A percentile compares a stretch with the other conserved stretches of the same genome.
These are phyloP conservation scores for Pipistrellus nathusii DNA, from an alignment of 2,797 vertebrate genomes.

Conservation along the genomic window DNA sequence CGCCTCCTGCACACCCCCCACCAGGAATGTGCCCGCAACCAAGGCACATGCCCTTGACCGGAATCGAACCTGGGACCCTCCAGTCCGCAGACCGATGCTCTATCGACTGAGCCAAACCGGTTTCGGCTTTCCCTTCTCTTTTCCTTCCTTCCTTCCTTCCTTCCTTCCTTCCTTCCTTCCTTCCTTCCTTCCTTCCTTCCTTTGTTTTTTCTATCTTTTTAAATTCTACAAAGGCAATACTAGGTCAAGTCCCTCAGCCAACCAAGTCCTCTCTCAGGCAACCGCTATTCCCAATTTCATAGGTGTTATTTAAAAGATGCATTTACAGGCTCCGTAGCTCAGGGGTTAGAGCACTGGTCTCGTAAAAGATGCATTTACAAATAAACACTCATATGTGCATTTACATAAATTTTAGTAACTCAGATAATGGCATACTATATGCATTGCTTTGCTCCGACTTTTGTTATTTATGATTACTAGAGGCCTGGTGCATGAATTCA, in stretches of 20 bases:
- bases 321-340: too few relatives aligned
- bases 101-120: too few relatives aligned
- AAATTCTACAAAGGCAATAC: conserved; percentile 1
- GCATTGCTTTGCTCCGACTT: neutral
- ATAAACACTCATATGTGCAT: neutral
- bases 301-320: neutral
- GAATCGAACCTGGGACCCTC: too few relatives aligned
- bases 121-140: neutral
- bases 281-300: neutral
- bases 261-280: neutral
- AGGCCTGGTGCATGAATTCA: too few relatives aligned
- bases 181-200: neutral
- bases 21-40: too few relatives aligned
- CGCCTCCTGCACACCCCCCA: too few relatives aligned
- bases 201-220: neutral
- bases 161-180: neutral
- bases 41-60: too few relatives aligned
- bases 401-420: neutral
- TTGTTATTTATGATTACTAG: neutral
- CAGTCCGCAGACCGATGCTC: too few relatives aligned
- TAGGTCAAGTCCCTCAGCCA: neutral
- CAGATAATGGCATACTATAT: neutral
- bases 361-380: neutral
- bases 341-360: too few relatives aligned
- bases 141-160: neutral